Evolutionary conservation across 1,140 invertebrate genomes (phyloP).

Genomic region (Drosophila auraria): DNA sequence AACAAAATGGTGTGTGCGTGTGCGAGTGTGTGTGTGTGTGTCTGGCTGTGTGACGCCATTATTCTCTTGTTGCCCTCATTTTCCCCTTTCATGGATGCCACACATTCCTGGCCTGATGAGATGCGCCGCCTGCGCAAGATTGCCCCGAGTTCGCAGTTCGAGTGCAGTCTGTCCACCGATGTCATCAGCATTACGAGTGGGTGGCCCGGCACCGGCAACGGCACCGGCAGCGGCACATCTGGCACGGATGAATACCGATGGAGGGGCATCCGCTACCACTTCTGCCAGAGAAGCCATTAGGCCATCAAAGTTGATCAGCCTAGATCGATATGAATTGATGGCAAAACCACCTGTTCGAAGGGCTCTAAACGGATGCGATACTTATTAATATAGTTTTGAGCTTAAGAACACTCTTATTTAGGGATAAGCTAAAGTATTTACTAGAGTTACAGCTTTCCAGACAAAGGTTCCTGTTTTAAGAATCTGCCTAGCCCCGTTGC

Average conservation of each 20-base stretch:
- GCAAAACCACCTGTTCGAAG: slow-evolving; percentile 3
- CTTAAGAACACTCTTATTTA: no score
- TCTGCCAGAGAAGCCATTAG: slow-evolving; percentile 5
- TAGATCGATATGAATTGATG: slow-evolving; percentile 12
- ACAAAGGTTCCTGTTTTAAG: not conserved
- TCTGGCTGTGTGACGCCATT: slow-evolving; percentile 45
- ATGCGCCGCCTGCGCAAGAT: slow-evolving; percentile 48
- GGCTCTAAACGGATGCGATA: not conserved
- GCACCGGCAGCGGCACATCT: not conserved
- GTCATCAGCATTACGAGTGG: slow-evolving; percentile 44
- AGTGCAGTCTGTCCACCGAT: slow-evolving; percentile 48
- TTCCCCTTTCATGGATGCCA: slow-evolving; percentile 15
- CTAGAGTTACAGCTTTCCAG: no score
- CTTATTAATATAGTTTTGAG: not conserved
- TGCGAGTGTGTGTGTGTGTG: slow-evolving; percentile 1
- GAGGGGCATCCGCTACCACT: slow-evolving; percentile 1
- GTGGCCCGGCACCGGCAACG: not conserved
- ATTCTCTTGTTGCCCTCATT: slow-evolving; percentile 47
- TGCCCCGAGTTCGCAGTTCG: slow-evolving; percentile 13
- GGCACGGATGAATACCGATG: not conserved
- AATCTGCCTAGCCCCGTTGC: not conserved
- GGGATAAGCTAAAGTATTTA: no score
- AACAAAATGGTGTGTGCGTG: slow-evolving; percentile 35
- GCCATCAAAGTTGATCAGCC: slow-evolving; percentile 25
- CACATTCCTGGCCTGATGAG: slow-evolving; percentile 45